A percentile compares a stretch with the other conserved stretches of the same genome.
phyloP scores from a whole-genome alignment of 1,140 invertebrate genomes.

The Saccostrea glomerata region DNA sequence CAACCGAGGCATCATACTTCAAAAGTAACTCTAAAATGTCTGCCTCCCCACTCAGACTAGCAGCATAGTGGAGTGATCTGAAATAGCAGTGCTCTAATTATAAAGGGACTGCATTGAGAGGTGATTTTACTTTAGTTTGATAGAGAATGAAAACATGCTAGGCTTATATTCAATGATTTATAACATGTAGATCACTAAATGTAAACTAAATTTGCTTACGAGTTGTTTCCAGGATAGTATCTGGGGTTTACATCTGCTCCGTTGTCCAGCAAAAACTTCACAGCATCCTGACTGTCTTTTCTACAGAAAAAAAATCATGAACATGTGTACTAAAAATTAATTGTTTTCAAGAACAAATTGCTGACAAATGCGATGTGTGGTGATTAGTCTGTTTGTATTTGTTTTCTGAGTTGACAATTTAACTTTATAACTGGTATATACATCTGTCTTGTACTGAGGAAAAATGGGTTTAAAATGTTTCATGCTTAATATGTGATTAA shows the following conservation, averaged over 20 bases:
- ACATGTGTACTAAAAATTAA: not conserved
- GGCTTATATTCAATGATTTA: not conserved
- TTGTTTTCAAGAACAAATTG: not conserved
- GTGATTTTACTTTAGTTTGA: not conserved
- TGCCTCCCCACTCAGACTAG: slow-evolving; percentile 67
- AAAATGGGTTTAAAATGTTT: no score
- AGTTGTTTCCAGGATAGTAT: slow-evolving; percentile 73
- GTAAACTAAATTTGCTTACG: slow-evolving; percentile 62
- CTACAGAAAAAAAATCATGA: slow-evolving; percentile 53
- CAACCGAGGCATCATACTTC: slow-evolving; percentile 70
- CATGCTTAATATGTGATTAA: no score
- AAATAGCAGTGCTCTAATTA: not conserved
- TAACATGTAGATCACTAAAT: not conserved
- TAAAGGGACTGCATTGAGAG: not conserved
- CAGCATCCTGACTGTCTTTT: slow-evolving; percentile 65
- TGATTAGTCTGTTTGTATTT: no score
- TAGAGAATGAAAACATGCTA: not conserved
- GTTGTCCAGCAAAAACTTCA: slow-evolving; percentile 74
- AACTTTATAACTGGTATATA: no score
- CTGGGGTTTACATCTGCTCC: slow-evolving; percentile 72
- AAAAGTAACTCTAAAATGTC: slow-evolving; percentile 74
- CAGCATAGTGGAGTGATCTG: slow-evolving; percentile 74
- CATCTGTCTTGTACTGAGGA: no score
- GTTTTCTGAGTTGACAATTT: no score
- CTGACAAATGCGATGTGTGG: no score